phyloP scores from a whole-genome alignment of 2,113 vertebrate genomes.

The Petroica traversi region DNA sequence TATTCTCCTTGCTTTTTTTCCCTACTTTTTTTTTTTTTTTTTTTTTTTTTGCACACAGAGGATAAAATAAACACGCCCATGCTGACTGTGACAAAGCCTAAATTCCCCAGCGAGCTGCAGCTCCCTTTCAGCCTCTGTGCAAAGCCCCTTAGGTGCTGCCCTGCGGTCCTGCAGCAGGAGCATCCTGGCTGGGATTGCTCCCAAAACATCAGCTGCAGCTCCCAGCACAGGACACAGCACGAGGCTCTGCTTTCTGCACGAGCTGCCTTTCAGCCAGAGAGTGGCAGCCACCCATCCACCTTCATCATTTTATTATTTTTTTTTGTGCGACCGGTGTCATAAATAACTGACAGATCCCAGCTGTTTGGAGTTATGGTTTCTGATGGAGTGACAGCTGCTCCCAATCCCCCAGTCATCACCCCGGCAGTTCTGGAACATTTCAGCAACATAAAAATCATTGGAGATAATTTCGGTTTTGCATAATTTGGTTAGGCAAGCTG shows the following conservation, averaged over 20 bases:
- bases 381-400: constrained; percentile 80
- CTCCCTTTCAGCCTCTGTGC: neutral
- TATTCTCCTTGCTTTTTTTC: no score
- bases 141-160: neutral
- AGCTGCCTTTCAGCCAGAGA: neutral
- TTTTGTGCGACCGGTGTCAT: neutral
- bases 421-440: constrained; percentile 69
- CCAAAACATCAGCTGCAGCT: neutral
- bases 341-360: constrained; percentile 79
- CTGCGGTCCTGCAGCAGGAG: neutral
- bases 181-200: neutral
- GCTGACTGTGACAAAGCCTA: neutral
- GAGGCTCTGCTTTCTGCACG: neutral
- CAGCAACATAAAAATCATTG: constrained; percentile 79
- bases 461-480: constrained; percentile 75
- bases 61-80: neutral
- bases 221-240: neutral
- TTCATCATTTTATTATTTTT: neutral
- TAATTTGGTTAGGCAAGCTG: constrained; percentile 76
- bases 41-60: neutral
- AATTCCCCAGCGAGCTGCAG: neutral
- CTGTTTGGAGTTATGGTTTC: constrained; percentile 77
- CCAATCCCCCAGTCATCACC: constrained; percentile 74
- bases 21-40: neutral
- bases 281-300: constrained; percentile 12